Evolutionary conservation across 64 coral and sea anemone genomes (phyloP), one percentile per base, ranked within the genome.

Genomic region (Pachyseris speciosa): DNA sequence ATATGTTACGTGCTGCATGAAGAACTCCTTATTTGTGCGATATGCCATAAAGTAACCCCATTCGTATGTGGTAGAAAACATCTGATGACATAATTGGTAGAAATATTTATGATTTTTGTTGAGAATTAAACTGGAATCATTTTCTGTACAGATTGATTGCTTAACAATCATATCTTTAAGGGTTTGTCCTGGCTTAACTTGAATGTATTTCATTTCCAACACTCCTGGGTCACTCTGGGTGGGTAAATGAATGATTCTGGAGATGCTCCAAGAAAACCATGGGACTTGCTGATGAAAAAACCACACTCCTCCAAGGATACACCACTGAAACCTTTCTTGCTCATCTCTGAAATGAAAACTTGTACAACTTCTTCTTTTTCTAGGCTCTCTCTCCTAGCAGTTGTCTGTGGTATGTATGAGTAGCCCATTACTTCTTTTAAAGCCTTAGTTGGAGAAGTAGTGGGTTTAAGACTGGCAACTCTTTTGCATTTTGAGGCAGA

Each of bases 401-500:
- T 39, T 69, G 51, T 91, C 38, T 70, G 68, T 41, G 78, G 37
- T 20, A 84, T 27, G 7, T 60, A 53, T 6, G 12, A 58, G 12
- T 75, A 84, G 5, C 79, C 67, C 52, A 91, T 69, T 32, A 91
- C 79, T 15, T 91, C 78, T 42, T 41, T 74, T 40, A 91, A 69
- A 25, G 89, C 89, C 26, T 91, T 91, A 0, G 43, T 57, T 41
- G 78, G 78, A 3, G 78, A 91, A 24, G 89, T 84, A 19, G 67
- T 63, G 39, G 59, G 40, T 25, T 91, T 91, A 10, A 91, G 67
- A 59, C 67, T 84, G 37, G 41, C 59, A 47, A 91, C 45, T 48
- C 79, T 40, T 53, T 84, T 84, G 42, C 89, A 91, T 40, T 91
- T 91, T 2, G 67, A 84, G n/a, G 88, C 89, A 84, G 89, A 74